Percentiles rank a stretch among this genome's conserved stretches.
phyloP scores from a whole-genome alignment of 2,113 vertebrate genomes.

The Tachycineta bicolor region DNA sequence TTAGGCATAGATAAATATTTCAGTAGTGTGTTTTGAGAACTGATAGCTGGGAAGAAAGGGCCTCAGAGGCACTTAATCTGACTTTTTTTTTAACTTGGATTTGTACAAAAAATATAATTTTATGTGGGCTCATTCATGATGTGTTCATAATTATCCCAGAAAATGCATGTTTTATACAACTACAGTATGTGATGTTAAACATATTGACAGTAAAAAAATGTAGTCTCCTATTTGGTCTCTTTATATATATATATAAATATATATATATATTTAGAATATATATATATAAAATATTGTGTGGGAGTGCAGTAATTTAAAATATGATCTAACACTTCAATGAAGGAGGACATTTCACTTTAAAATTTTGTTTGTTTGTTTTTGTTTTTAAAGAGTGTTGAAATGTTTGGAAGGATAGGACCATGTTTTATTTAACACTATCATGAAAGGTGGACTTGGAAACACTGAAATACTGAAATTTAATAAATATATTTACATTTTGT shows the following conservation, averaged over 20 bases:
- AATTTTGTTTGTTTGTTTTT: conserved; percentile 59
- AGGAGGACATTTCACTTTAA: conserved; percentile 68
- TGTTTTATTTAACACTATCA: conserved; percentile 41
- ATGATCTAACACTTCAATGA: conserved; percentile 66
- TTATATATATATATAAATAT: conserved; percentile 49
- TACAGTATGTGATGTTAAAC: conserved; percentile 81
- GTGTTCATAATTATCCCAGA: conserved; percentile 86
- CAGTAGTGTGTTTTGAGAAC: conserved; percentile 75
- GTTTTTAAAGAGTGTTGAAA: conserved; percentile 52
- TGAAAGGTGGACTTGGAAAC: conserved; percentile 58
- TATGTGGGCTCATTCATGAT: conserved; percentile 86
- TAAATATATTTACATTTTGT: conserved; percentile 38
- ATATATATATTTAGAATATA: conserved; percentile 54
- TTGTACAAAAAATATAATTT: conserved; percentile 86
- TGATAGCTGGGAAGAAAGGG: conserved; percentile 67
- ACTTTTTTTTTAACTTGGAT: conserved; percentile 75
- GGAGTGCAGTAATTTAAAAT: conserved; percentile 52
- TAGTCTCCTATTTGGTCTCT: conserved; percentile 74
- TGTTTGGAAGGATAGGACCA: conserved; percentile 55
- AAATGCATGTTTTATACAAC: conserved; percentile 88
- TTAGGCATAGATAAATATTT: conserved; percentile 72
- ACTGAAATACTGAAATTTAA: conserved; percentile 18
- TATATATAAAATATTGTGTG: conserved; percentile 49
- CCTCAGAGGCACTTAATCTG: conserved; percentile 73
- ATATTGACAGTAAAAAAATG: conserved; percentile 84